These are phyloP conservation scores for Sula dactylatra DNA, from an alignment of 2,113 vertebrate species.

Conservation along the genomic window DNA sequence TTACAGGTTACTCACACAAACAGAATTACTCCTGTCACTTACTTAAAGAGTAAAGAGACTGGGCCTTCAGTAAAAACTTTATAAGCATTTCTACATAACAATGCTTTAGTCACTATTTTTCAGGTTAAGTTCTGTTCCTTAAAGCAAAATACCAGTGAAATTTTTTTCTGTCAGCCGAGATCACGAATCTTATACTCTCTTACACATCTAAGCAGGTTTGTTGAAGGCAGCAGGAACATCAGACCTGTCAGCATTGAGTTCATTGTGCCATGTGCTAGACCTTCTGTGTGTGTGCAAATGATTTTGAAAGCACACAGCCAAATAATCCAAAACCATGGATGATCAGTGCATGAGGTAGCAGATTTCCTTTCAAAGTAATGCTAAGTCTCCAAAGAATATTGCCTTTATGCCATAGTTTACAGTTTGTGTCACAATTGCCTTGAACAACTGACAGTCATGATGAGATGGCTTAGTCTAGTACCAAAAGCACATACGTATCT, in stretches of 20 bases:
- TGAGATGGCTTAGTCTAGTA: neutral
- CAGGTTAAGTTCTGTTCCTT: neutral
- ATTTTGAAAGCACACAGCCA: neutral
- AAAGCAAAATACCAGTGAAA: neutral
- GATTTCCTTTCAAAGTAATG: neutral
- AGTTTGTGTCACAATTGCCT: neutral
- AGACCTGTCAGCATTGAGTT: neutral
- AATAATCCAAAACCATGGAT: neutral
- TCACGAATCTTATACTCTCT: neutral
- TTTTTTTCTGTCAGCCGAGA: neutral
- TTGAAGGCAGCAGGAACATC: neutral
- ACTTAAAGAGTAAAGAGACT: neutral
- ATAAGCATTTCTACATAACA: neutral
- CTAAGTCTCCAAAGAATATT: neutral
- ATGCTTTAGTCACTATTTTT: neutral
- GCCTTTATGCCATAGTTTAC: neutral
- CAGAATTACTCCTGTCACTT: neutral
- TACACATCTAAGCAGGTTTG: neutral
- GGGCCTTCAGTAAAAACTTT: neutral
- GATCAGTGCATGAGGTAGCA: neutral
- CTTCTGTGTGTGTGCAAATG: neutral
- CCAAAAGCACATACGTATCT: neutral
- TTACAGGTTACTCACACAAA: neutral
- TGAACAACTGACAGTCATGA: rapidly evolving
- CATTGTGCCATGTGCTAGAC: neutral